Conservation (phyloP, 2,797 vertebrate species). For the Artibeus lituratus region DNA sequence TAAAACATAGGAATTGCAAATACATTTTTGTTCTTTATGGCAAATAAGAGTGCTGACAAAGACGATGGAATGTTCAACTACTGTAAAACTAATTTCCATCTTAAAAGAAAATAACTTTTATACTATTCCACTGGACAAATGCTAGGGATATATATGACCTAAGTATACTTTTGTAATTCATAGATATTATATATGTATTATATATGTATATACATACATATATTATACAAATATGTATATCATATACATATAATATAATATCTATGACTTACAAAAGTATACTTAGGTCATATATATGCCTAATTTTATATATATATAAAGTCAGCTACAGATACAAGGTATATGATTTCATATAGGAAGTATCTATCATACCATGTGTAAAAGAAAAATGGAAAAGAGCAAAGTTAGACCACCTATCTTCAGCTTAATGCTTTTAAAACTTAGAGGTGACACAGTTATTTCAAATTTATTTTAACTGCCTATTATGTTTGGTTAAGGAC, state of each 20-base stretch:
- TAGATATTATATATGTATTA: too few relatives aligned
- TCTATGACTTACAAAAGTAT: neutral
- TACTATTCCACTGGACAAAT: neutral
- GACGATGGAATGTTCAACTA: neutral
- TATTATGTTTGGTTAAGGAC: conserved; percentile 68
- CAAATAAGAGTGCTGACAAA: conserved; percentile 3
- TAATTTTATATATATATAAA: neutral
- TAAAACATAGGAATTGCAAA: neutral
- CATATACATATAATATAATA: too few relatives aligned
- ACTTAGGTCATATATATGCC: neutral
- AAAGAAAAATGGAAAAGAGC: neutral
- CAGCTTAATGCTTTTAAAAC: conserved; percentile 57
- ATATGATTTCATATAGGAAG: neutral
- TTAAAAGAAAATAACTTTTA: neutral
- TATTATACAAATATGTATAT: too few relatives aligned
- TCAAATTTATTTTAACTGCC: conserved; percentile 65
- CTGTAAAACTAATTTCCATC: conserved; percentile 20
- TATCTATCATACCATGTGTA: neutral
- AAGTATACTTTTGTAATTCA: too few relatives aligned
- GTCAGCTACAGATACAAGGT: neutral
- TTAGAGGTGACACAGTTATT: conserved; percentile 32
- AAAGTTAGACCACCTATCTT: conserved; percentile 33
- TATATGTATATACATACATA: too few relatives aligned
- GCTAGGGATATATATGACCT: neutral
- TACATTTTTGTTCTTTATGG: conserved; percentile 14